These are phyloP conservation scores for Lagenorhynchus albirostris DNA, from an alignment of 2,113 vertebrate genomes.

Conservation along the genomic window DNA sequence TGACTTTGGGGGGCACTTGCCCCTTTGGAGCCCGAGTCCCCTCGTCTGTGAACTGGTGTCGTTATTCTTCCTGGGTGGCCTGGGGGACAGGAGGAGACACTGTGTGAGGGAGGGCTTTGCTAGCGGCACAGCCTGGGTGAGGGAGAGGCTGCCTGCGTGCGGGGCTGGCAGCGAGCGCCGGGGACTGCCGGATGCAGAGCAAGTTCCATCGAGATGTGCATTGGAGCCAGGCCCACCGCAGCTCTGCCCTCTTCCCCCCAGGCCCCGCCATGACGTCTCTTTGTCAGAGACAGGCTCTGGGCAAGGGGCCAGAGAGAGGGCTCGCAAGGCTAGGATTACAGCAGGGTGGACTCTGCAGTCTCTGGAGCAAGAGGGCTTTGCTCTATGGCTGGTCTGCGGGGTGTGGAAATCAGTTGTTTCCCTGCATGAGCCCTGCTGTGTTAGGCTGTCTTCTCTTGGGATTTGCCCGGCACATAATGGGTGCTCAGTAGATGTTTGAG, in stretches of 20 bases:
- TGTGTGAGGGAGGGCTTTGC: background rate
- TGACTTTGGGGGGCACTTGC: background rate
- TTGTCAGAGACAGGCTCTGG: background rate
- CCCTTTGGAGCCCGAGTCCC: background rate
- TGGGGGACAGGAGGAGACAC: background rate
- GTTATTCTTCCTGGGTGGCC: background rate
- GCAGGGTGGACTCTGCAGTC: background rate
- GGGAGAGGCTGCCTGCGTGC: background rate
- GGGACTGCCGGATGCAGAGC: background rate
- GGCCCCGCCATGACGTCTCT: background rate
- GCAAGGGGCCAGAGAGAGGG: background rate
- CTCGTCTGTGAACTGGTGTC: background rate
- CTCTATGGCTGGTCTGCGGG: background rate
- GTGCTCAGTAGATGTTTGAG: background rate
- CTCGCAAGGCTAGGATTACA: background rate
- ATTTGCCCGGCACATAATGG: background rate
- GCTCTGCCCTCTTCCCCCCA: background rate
- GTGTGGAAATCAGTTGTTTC: background rate
- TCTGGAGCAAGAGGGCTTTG: background rate
- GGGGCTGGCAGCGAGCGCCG: background rate
- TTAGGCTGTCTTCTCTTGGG: background rate
- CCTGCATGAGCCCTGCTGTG: background rate
- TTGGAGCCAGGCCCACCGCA: background rate
- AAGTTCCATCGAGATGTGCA: background rate
- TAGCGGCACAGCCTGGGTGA: background rate